Base-by-base conservation (phyloP, 1,140 invertebrate genomes). In the Drosophila saltans region DNA sequence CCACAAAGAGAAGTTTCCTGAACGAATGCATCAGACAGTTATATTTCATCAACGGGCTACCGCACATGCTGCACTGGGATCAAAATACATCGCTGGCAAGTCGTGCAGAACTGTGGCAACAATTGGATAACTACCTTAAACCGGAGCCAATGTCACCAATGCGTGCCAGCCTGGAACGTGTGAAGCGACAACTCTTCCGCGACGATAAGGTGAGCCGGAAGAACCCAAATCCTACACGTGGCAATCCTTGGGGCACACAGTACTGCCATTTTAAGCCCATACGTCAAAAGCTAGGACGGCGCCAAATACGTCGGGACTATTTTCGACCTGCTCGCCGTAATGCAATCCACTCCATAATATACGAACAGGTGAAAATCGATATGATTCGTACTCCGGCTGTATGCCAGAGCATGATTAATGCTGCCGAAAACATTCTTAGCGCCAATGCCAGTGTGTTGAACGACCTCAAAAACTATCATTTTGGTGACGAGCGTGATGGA, bases 1-100 rank as follows among this genome's bases (percentile, higher is more conserved):
- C 75, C 6, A 75, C 72, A 0, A 91, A 89, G 57, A 56, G 88
- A 0, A 80, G 72, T 2, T 88, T 80, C 45, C 75, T 91, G 24
- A 91, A 77, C 74, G 81, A 80, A 28, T 91, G 88, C 72, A 91
- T 91, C 36, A 69, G 81, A 0, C 88, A 89, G 48, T 9, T 91
- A 58, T 88, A 91, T 63, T 28, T 88, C 7, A 64, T 85, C 8
- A 80, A 81, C 57, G 81, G 80, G 6, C 48, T 71, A 28, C 66
- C 16, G 0, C 59, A 72, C 57, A 72, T 75, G 43, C 30, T 89
- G 56, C 67, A 73, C 52, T 89, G 85, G 78, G 48, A 69, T 5
- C 62, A 71, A 2, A 72, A 55, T 0, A 59, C 66, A 2, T 11
- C 66, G 21, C 2, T 71, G 21, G 59, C 36, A 48, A 75, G 40